Conservation (phyloP, 2,113 vertebrate genomes). For the Lucifuga dentata region DNA sequence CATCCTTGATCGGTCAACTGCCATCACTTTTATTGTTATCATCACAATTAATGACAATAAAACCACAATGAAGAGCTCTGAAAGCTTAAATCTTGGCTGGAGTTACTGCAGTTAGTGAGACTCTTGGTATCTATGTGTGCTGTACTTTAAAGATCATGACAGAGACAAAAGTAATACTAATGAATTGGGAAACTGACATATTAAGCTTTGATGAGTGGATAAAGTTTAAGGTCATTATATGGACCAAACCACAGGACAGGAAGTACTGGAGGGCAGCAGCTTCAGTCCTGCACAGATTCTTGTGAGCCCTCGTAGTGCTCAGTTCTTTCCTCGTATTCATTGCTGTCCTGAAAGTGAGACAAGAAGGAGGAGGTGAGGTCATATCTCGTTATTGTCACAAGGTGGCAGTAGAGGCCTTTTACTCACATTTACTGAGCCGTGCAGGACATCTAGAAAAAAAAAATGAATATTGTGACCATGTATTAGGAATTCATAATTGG, state of each 20-base stretch:
- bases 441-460: no score
- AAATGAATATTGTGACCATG: no score
- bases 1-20: no score
- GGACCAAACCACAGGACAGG: neutral
- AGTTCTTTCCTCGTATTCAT: constrained; percentile 37
- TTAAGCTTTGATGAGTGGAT: no score
- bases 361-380: neutral
- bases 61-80: neutral
- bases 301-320: constrained; percentile 67
- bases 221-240: neutral
- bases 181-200: no score
- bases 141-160: no score
- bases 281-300: constrained; percentile 72
- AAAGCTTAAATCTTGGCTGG: neutral
- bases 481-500: no score
- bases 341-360: constrained; percentile 65
- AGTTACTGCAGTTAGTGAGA: neutral
- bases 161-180: no score
- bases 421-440: no score
- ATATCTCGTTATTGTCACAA: constrained; percentile 26
- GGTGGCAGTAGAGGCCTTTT: constrained; percentile 38
- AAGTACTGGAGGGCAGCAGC: neutral
- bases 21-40: neutral
- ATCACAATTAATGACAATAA: neutral
- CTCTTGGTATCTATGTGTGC: no score